A percentile compares a stretch with the other conserved stretches of the same genome.
Evolutionary conservation across 2,113 vertebrate species (phyloP).

Genomic region (Conger conger): DNA sequence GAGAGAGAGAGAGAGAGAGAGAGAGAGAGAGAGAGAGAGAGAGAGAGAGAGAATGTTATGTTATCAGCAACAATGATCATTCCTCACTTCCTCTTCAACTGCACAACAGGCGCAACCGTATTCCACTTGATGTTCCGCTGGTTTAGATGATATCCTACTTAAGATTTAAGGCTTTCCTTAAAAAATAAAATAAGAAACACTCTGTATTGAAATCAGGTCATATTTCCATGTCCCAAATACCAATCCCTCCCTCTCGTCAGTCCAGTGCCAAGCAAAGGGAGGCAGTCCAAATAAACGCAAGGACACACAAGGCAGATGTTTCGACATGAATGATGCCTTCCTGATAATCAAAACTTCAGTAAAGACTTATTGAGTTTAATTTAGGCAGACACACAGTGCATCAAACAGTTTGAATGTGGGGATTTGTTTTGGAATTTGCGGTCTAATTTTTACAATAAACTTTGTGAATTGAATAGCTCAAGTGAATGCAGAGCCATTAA

Average conservation of each 20-base stretch:
- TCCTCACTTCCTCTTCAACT: neutral
- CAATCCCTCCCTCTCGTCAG: neutral
- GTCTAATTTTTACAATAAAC: too few species aligned
- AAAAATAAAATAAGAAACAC: neutral
- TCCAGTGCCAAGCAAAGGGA: too few species aligned
- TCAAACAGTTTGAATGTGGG: too few species aligned
- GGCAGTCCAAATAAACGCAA: neutral
- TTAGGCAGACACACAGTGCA: neutral
- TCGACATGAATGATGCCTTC: neutral
- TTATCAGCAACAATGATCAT: neutral
- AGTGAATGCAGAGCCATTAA: too few species aligned
- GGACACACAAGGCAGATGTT: neutral
- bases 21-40: too few species aligned
- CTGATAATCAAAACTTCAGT: neutral
- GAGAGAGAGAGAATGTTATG: neutral
- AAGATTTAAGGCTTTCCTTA: neutral
- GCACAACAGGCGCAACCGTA: neutral
- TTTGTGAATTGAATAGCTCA: too few species aligned
- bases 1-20: too few species aligned
- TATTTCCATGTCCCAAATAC: neutral
- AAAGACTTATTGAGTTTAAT: neutral
- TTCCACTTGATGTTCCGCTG: neutral
- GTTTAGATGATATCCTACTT: neutral
- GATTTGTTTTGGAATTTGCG: too few species aligned
- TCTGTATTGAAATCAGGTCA: neutral